phyloP scores from a whole-genome alignment of 1,140 invertebrate genomes.

The Brachionus rotundiformis region DNA sequence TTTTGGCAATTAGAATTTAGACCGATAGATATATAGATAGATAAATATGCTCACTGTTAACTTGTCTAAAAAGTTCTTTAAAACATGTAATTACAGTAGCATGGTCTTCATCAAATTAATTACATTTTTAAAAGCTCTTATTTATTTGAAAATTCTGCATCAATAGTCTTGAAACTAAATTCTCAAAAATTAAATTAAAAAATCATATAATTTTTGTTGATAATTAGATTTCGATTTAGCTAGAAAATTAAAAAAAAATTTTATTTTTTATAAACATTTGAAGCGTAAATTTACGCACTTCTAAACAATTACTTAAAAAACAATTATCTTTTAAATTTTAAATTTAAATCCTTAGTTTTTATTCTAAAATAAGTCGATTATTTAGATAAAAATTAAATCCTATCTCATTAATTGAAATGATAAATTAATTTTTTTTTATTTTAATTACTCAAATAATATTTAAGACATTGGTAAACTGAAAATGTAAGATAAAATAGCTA shows the following conservation, averaged over 20 bases:
- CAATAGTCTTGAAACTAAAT: background rate
- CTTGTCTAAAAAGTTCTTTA: background rate
- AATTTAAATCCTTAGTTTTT: too few species aligned
- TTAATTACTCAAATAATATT: too few species aligned
- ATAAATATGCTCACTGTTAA: background rate
- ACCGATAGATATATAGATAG: background rate
- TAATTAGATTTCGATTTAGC: background rate
- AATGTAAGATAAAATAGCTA: background rate
- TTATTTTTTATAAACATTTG: background rate
- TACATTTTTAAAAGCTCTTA: background rate
- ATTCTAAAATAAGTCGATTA: too few species aligned
- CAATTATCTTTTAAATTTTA: too few species aligned
- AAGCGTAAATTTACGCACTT: background rate
- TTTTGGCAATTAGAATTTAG: constrained; percentile 14
- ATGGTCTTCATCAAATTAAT: background rate
- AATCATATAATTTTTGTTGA: background rate
- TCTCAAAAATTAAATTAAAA: background rate
- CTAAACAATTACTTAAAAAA: too few species aligned
- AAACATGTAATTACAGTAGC: background rate
- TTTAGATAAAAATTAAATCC: too few species aligned
- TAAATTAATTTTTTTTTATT: too few species aligned
- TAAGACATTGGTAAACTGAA: too few species aligned
- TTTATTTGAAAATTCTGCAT: background rate
- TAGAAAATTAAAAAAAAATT: background rate
- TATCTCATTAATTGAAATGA: too few species aligned